Conservation (phyloP, 2,888 invertebrate genomes). For the Beris chalybata region DNA sequence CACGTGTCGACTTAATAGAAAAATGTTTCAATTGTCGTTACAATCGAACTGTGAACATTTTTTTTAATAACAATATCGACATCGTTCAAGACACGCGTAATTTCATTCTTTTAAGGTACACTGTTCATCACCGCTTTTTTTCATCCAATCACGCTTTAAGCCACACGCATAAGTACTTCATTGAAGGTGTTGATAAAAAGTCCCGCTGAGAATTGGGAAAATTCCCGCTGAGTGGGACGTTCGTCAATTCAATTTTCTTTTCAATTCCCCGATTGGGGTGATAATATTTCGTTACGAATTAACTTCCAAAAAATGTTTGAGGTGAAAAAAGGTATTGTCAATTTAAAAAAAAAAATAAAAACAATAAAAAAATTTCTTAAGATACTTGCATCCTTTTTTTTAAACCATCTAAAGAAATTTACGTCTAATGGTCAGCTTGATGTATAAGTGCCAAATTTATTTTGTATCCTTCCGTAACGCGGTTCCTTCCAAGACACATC, state of each 20-base stretch:
- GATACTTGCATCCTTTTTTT: not conserved
- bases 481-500: slow-evolving; percentile 7
- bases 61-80: slow-evolving; percentile 20
- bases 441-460: not conserved
- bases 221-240: slow-evolving; percentile 14
- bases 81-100: slow-evolving; percentile 14
- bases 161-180: slow-evolving; percentile 17
- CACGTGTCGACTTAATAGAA: slow-evolving; percentile 2
- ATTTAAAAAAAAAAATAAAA: too few species aligned
- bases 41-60: not conserved
- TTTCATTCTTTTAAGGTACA: not conserved
- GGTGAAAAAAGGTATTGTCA: too few species aligned
- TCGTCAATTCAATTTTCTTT: slow-evolving; percentile 11
- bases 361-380: too few species aligned
- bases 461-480: not conserved
- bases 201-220: slow-evolving; percentile 14
- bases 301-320: not conserved
- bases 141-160: not conserved
- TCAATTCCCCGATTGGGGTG: not conserved
- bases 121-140: not conserved
- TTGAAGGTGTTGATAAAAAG: slow-evolving; percentile 23
- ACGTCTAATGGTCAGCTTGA: not conserved
- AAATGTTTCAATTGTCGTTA: slow-evolving; percentile 13
- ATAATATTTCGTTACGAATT: not conserved
- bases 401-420: not conserved